These are phyloP conservation scores for Brienomyrus longianalis DNA, from an alignment of 2,113 vertebrate species.

Conservation along the genomic window DNA sequence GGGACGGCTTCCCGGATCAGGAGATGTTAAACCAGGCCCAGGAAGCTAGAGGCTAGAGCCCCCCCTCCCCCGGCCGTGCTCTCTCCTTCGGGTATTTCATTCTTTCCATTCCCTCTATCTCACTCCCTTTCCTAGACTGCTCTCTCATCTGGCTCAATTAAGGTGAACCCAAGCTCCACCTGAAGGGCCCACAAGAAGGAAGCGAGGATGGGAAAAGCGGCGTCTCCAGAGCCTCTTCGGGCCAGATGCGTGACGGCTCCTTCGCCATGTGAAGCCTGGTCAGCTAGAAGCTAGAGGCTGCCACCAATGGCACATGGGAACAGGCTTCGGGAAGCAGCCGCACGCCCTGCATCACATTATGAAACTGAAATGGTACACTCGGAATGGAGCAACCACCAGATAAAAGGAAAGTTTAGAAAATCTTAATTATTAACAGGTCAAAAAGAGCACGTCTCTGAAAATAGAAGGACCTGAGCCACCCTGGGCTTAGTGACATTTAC, in stretches of 20 bases:
- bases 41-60: background rate
- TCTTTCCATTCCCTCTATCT: constrained; percentile 1
- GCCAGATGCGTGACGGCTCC: background rate
- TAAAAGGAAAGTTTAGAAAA: background rate
- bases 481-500: background rate
- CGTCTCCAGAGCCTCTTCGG: background rate
- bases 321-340: background rate
- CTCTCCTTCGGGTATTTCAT: background rate
- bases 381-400: background rate
- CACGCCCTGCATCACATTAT: background rate
- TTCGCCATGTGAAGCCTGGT: background rate
- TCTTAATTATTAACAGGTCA: background rate
- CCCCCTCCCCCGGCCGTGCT: background rate
- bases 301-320: background rate
- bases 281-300: background rate
- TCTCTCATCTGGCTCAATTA: background rate
- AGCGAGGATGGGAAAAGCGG: background rate
- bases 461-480: background rate
- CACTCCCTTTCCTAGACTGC: background rate
- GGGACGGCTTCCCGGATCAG: background rate
- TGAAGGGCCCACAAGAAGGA: background rate
- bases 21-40: background rate
- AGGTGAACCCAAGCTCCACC: background rate
- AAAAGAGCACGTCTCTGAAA: too few species aligned
- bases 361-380: background rate